Percentiles rank a stretch among this genome's conserved stretches.
phyloP scores from a whole-genome alignment of 2,888 invertebrate species.

The Perithous albicinctus region DNA sequence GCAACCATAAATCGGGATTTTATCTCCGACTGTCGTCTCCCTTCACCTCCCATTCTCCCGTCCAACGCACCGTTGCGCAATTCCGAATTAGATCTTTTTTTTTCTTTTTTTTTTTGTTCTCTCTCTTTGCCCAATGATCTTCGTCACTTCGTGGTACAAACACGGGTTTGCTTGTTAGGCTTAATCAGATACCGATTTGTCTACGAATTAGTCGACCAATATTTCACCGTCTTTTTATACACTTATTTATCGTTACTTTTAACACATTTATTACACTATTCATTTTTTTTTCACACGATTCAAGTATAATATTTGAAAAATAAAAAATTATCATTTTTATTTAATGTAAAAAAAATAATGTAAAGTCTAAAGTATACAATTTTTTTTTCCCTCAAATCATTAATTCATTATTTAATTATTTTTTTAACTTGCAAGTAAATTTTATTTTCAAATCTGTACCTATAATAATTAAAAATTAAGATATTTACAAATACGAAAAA shows the following conservation, averaged over 20 bases:
- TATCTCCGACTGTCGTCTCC: slow-evolving; percentile 79
- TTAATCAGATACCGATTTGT: slow-evolving; percentile 65
- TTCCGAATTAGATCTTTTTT: slow-evolving; percentile 78
- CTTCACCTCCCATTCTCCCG: slow-evolving; percentile 70
- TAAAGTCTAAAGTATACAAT: neutral
- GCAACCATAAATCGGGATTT: slow-evolving; percentile 83
- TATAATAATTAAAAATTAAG: neutral
- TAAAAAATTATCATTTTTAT: too few species aligned
- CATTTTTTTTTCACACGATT: neutral
- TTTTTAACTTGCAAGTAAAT: too few species aligned
- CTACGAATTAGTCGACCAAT: slow-evolving; percentile 60
- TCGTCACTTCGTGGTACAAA: slow-evolving; percentile 24
- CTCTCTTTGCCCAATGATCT: slow-evolving; percentile 19
- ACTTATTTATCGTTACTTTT: neutral
- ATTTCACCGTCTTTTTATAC: slow-evolving; percentile 8
- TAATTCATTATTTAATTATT: too few species aligned
- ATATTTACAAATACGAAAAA: too few species aligned
- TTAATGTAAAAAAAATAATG: too few species aligned
- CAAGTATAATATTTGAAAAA: too few species aligned
- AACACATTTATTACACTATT: neutral
- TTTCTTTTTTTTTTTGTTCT: neutral
- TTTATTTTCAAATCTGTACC: neutral
- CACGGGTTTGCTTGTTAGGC: slow-evolving; percentile 57
- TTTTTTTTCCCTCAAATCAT: neutral
- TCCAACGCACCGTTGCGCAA: slow-evolving; percentile 77